phyloP scores from a whole-genome alignment of 2,888 invertebrate species.

The Plutella xylostella region DNA sequence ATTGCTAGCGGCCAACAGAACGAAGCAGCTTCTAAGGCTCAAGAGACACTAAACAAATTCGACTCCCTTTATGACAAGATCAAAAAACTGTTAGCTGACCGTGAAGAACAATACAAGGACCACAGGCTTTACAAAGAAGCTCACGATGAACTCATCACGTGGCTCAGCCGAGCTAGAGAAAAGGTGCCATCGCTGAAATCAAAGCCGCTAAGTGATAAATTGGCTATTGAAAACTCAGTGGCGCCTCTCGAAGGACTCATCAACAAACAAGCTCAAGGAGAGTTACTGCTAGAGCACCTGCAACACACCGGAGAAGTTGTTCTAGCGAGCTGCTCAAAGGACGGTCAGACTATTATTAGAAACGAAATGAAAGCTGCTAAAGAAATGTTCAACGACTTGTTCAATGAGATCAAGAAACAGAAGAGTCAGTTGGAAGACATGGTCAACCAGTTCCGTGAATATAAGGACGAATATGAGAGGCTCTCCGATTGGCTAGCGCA shows the following conservation, averaged over 20 bases:
- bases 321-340: slow-evolving; percentile 82
- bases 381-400: slow-evolving; percentile 86
- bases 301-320: slow-evolving; percentile 91
- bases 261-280: slow-evolving; percentile 92
- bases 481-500: slow-evolving; percentile 94
- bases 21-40: slow-evolving; percentile 85
- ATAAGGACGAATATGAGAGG: slow-evolving; percentile 92
- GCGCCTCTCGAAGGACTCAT: slow-evolving; percentile 87
- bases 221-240: slow-evolving; percentile 89
- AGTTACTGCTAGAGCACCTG: slow-evolving; percentile 86
- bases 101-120: slow-evolving; percentile 89
- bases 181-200: slow-evolving; percentile 90
- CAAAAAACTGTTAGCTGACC: slow-evolving; percentile 79
- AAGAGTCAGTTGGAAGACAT: slow-evolving; percentile 86
- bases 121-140: slow-evolving; percentile 92
- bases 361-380: slow-evolving; percentile 88
- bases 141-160: slow-evolving; percentile 88
- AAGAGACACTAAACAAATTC: slow-evolving; percentile 86
- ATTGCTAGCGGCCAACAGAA: slow-evolving; percentile 87
- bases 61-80: slow-evolving; percentile 82
- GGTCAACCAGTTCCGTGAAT: slow-evolving; percentile 87
- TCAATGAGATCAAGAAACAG: slow-evolving; percentile 87
- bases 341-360: slow-evolving; percentile 83
- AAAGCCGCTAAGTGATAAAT: slow-evolving; percentile 84
- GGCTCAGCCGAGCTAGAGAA: slow-evolving; percentile 89